Percentiles rank a stretch among this genome's conserved stretches.
Evolutionary conservation across 23 tunicate species (phyloP).

Genomic region (Styela plicata): DNA sequence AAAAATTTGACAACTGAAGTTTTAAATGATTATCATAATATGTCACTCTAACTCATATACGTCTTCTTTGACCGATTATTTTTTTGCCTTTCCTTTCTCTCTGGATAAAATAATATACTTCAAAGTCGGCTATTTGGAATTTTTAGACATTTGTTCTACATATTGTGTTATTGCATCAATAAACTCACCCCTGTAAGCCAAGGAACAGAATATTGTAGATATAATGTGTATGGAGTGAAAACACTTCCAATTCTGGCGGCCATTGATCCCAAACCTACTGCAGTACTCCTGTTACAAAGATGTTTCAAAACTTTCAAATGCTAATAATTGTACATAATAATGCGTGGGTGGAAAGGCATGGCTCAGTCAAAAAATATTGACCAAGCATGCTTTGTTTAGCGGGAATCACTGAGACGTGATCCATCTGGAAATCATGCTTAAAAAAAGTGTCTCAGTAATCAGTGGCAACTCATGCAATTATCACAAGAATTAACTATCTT

Average conservation of each 20-base stretch:
- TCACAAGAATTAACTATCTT: too few relatives aligned
- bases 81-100: too few relatives aligned
- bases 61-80: too few relatives aligned
- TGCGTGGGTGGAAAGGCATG: background rate
- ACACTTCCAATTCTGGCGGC: slow-evolving; percentile 72
- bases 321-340: background rate
- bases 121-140: too few relatives aligned
- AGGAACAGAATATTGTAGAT: slow-evolving; percentile 66
- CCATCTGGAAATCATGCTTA: background rate
- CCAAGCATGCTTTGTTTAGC: background rate
- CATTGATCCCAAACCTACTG: slow-evolving; percentile 85
- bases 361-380: background rate
- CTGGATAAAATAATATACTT: too few relatives aligned
- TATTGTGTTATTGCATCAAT: too few relatives aligned
- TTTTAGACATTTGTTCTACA: too few relatives aligned
- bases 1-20: too few relatives aligned
- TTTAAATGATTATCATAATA: too few relatives aligned
- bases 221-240: slow-evolving; percentile 82
- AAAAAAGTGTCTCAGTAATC: background rate
- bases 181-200: slow-evolving; percentile 96
- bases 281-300: slow-evolving; percentile 57
- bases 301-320: background rate
- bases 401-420: background rate
- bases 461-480: too few relatives aligned
- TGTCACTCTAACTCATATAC: too few relatives aligned